A percentile compares a stretch with the other conserved stretches of the same genome.
phyloP scores from a whole-genome alignment of 2,888 invertebrate genomes.

The Eupithecia abbreviata region DNA sequence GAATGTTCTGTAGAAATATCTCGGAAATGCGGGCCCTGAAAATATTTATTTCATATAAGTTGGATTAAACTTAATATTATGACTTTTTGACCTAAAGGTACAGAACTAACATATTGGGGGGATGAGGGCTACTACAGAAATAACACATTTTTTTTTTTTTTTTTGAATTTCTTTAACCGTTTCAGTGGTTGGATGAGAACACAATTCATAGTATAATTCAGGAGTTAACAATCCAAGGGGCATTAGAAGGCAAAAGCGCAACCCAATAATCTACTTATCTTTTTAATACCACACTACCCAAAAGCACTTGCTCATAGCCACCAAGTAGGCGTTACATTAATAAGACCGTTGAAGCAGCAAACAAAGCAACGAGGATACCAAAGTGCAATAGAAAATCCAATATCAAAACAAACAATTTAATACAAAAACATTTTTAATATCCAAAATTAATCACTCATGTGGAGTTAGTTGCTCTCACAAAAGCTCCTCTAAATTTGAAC shows the following conservation, averaged over 20 bases:
- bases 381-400: not conserved
- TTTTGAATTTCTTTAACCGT: too few species aligned
- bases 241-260: not conserved
- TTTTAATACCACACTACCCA: not conserved
- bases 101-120: too few species aligned
- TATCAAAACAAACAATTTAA: slow-evolving; percentile 49
- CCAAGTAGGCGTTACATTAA: slow-evolving; percentile 8
- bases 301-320: slow-evolving; percentile 3
- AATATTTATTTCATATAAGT: slow-evolving; percentile 23
- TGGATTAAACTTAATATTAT: not conserved
- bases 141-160: not conserved
- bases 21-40: slow-evolving; percentile 58
- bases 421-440: slow-evolving; percentile 62
- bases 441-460: slow-evolving; percentile 60
- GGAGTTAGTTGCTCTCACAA: slow-evolving; percentile 45
- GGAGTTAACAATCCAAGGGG: not conserved
- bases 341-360: not conserved
- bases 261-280: not conserved
- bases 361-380: not conserved
- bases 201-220: not conserved
- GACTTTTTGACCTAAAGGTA: not conserved
- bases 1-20: slow-evolving; percentile 57
- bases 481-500: slow-evolving; percentile 39
- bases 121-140: not conserved
- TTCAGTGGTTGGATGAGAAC: not conserved